Evolutionary conservation across 2,888 invertebrate genomes (phyloP), one percentile per base, ranked within the genome.

Genomic region (Agrilus cyanescens): DNA sequence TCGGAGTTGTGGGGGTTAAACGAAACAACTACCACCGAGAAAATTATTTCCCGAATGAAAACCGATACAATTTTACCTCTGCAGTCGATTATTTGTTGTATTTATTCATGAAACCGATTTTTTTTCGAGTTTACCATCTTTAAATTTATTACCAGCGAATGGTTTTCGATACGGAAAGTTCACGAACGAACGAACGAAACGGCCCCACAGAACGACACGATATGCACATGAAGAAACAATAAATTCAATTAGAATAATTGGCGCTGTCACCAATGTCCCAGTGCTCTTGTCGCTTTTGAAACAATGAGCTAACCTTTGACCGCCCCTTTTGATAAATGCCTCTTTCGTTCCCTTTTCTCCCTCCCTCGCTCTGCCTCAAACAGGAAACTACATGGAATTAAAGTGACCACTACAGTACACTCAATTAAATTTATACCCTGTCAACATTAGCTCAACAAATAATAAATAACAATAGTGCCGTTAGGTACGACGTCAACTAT

Each of bases 121-220:
- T 10, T n/a, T 25, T 25, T 25, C 25, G 25, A 25, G 10, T 25
- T 25, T 25, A 25, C 10, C 25, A 25, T 25, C 8, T 4, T 25
- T 8, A 25, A 38, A 25, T n/a, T 25, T 29, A 29, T 38, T 16
- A 3, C 25, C 12, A 7, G 13, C 30, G 14, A 12, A 13, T 15
- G n/a, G 14, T 29, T 20, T 13, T 37, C 37, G 37, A 25, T 37
- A 37, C 12, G 20, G 29, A 37, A 29, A 37, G 25, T 37, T 37
- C 20, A 25, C 29, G 37, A n/a, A n/a, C n/a, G n/a, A n/a, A n/a
- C n/a, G n/a, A n/a, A n/a, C n/a, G n/a, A 18, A 25, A 12, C 12
- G 37, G 37, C 37, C 25, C 20, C 25, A 37, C 25, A 29, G 13
- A 29, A 29, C 37, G 37, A 29, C 37, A 37, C 29, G 37, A 37